A percentile compares a stretch with the other conserved stretches of the same genome.
Evolutionary conservation across 1,140 invertebrate genomes (phyloP).

Genomic region (Eriosoma lanigerum): DNA sequence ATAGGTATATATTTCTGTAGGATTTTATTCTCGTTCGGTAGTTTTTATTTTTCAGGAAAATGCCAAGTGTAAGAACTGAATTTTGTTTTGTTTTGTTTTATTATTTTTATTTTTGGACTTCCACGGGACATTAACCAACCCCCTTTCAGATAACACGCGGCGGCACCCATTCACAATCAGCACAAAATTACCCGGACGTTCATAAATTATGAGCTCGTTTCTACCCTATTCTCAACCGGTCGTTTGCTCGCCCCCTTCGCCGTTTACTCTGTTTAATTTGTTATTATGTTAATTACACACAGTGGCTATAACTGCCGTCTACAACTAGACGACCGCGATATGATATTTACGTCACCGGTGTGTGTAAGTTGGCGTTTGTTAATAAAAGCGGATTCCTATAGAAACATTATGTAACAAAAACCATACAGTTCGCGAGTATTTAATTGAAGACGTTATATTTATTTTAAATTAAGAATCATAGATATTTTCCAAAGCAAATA

Average conservation of each 20-base stretch:
- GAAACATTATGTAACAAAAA: neutral
- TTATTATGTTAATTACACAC: conserved; percentile 46
- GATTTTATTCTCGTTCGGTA: conserved; percentile 4
- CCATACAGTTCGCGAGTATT: neutral
- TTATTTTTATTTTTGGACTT: conserved; percentile 42
- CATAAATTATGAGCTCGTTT: conserved; percentile 41
- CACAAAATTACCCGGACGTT: conserved; percentile 43
- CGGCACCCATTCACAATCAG: conserved; percentile 38
- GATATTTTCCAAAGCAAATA: too few species aligned
- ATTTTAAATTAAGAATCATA: too few species aligned
- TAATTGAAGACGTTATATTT: neutral
- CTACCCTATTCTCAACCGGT: neutral
- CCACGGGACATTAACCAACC: conserved; percentile 47
- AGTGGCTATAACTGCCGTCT: conserved; percentile 25
- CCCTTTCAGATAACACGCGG: conserved; percentile 34
- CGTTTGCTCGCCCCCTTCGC: conserved; percentile 3
- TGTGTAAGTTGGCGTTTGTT: conserved; percentile 8
- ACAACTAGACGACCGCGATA: conserved; percentile 23
- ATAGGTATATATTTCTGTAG: too few species aligned
- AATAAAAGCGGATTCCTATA: neutral
- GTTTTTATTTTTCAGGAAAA: conserved; percentile 1
- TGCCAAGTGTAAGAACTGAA: conserved; percentile 39
- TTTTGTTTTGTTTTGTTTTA: conserved; percentile 41
- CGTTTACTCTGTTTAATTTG: conserved; percentile 43
- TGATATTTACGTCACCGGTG: conserved; percentile 22